Evolutionary conservation across 2,888 invertebrate species (phyloP).

Genomic region (Neoaliturus tenellus): DNA sequence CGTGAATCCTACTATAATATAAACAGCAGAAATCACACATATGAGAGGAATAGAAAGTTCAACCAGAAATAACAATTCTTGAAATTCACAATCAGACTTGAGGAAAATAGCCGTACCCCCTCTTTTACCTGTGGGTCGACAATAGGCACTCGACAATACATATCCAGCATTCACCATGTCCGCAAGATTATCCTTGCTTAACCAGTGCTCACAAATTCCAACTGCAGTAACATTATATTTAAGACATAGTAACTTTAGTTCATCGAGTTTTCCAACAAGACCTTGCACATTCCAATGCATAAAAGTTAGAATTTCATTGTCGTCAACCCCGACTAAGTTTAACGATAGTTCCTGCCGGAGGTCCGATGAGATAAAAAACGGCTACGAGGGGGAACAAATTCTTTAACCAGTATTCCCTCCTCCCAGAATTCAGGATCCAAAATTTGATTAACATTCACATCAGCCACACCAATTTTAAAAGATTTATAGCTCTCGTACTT

Average conservation of each 20-base stretch:
- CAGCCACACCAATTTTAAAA: neutral
- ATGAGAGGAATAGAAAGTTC: neutral
- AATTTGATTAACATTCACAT: neutral
- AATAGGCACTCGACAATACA: neutral
- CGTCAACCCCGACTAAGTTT: neutral
- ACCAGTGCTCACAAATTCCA: slow-evolving; percentile 30
- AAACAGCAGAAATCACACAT: neutral
- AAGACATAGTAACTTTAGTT: neutral
- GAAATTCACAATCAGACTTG: neutral
- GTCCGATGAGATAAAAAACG: slow-evolving; percentile 12
- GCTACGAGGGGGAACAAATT: slow-evolving; percentile 1
- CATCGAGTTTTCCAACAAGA: slow-evolving; percentile 6
- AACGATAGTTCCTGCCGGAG: neutral
- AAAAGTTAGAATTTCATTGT: neutral
- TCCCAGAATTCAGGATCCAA: slow-evolving; percentile 22
- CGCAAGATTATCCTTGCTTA: neutral
- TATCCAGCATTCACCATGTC: neutral
- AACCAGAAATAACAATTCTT: too few species aligned
- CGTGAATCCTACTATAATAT: too few species aligned
- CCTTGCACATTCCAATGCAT: slow-evolving; percentile 17
- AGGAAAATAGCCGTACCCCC: slow-evolving; percentile 24
- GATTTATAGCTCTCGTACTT: slow-evolving; percentile 26
- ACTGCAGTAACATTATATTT: neutral
- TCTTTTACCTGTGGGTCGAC: slow-evolving; percentile 9
- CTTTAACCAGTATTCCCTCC: neutral